phyloP scores from a whole-genome alignment of 2,113 vertebrate species.

The Fregata magnificens region DNA sequence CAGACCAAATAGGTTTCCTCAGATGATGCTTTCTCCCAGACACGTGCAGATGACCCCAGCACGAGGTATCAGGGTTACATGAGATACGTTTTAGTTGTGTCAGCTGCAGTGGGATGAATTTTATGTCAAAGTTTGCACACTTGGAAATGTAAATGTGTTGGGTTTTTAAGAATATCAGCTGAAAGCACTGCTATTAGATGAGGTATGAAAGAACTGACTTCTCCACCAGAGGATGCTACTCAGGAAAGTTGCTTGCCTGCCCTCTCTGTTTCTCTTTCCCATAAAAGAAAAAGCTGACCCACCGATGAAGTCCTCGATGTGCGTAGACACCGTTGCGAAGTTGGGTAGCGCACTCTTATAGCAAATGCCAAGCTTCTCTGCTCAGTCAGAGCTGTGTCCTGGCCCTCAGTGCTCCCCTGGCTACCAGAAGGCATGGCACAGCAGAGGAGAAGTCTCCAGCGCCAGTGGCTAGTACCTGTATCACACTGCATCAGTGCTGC shows the following conservation, averaged over 20 bases:
- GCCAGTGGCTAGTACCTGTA: neutral
- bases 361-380: neutral
- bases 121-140: neutral
- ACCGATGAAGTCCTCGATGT: neutral
- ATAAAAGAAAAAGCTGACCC: neutral
- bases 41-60: neutral
- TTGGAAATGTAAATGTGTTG: neutral
- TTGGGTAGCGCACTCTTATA: fast-evolving
- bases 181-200: neutral
- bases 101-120: neutral
- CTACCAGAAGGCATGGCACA: neutral
- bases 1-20: neutral
- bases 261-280: neutral
- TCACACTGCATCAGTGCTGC: neutral
- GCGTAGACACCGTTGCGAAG: neutral
- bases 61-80: neutral
- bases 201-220: neutral
- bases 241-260: neutral
- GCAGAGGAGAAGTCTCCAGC: neutral
- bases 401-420: neutral
- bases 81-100: neutral
- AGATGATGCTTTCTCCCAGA: neutral
- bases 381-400: neutral
- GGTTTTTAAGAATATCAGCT: neutral
- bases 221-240: neutral